Evolutionary conservation across 2,797 vertebrate genomes (phyloP).

Genomic region (Mastacembelus armatus): DNA sequence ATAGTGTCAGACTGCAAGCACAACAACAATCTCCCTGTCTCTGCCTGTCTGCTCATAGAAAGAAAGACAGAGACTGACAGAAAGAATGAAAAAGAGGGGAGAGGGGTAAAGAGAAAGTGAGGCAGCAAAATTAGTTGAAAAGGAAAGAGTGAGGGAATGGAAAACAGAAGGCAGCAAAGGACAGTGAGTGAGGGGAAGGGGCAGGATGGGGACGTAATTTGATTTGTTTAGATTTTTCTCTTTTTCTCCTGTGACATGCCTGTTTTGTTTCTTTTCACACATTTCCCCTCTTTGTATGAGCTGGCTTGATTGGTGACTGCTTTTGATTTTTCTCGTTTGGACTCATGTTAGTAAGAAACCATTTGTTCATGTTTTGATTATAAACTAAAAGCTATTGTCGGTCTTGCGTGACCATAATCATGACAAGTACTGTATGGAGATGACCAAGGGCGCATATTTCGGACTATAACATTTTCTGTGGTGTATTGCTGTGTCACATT

Average conservation of each 20-base stretch:
- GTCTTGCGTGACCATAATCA: background rate
- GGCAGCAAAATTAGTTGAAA: constrained; percentile 67
- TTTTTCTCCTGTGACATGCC: constrained; percentile 14
- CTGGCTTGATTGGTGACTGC: constrained; percentile 8
- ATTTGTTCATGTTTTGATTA: constrained; percentile 26
- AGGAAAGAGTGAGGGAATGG: constrained; percentile 32
- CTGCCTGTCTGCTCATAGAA: constrained; percentile 72
- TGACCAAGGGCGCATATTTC: background rate
- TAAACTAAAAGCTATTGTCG: constrained; percentile 30
- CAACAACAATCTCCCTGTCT: constrained; percentile 75
- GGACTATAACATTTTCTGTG: background rate
- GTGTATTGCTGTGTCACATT: constrained; percentile 9
- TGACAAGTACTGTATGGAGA: constrained; percentile 16
- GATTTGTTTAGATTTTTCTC: constrained; percentile 37
- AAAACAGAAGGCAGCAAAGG: constrained; percentile 20
- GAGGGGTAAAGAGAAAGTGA: constrained; percentile 46
- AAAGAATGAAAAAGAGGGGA: constrained; percentile 43
- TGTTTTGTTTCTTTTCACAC: background rate
- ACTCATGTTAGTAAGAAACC: constrained; percentile 21
- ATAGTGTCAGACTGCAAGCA: constrained; percentile 80
- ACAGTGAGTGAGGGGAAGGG: constrained; percentile 11
- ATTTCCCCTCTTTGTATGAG: constrained; percentile 20
- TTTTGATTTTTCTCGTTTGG: constrained; percentile 52
- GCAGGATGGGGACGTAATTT: constrained; percentile 31
- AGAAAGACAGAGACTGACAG: constrained; percentile 66